Evolutionary conservation across 2,113 vertebrate species (phyloP).

Genomic region (Tor tambroides): DNA sequence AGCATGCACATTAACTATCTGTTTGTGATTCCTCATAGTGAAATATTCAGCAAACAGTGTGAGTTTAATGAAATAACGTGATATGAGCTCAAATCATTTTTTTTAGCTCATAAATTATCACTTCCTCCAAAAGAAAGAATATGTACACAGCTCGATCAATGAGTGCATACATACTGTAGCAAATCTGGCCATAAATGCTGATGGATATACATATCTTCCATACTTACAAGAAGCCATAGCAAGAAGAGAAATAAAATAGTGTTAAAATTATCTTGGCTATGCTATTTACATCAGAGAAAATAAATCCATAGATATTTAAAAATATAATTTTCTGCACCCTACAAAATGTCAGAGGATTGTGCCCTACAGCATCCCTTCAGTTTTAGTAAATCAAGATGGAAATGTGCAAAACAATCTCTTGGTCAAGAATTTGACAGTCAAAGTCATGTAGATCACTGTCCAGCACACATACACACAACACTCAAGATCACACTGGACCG

Average conservation of each 20-base stretch:
- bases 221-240: neutral
- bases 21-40: neutral
- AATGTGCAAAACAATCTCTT: constrained; percentile 17
- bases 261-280: constrained; percentile 37
- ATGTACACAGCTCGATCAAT: no score
- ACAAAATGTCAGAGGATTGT: constrained; percentile 7
- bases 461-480: neutral
- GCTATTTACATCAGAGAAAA: constrained; percentile 44
- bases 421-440: constrained; percentile 19
- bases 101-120: neutral
- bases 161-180: neutral
- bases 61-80: neutral
- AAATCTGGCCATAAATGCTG: neutral
- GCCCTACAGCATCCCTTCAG: constrained; percentile 1
- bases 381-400: neutral
- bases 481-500: neutral
- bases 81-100: neutral
- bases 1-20: neutral
- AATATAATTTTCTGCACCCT: neutral
- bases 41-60: neutral
- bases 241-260: constrained; percentile 41
- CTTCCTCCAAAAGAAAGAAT: constrained; percentile 4
- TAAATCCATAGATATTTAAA: constrained; percentile 21
- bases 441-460: neutral
- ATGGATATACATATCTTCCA: neutral